These are phyloP conservation scores for Sminthurinus signatus DNA, from an alignment of 1,140 invertebrate species.

Conservation along the genomic window DNA sequence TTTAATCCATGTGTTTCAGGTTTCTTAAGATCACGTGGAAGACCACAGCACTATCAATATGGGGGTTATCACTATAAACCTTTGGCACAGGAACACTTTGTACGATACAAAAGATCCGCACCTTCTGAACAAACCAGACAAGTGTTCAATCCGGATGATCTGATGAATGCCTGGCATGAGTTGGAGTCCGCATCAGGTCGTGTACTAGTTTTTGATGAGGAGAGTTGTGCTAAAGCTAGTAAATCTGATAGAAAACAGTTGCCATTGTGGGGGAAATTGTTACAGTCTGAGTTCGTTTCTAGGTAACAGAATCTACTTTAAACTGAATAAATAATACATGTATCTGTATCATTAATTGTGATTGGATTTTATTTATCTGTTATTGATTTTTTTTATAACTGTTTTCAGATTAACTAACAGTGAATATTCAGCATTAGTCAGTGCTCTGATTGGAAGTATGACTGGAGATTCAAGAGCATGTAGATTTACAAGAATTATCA, in stretches of 20 bases:
- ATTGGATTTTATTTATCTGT: neutral
- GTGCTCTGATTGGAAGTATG: neutral
- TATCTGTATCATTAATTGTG: neutral
- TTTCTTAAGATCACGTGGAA: too few species aligned
- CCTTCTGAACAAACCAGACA: neutral
- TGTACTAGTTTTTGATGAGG: slow-evolving; percentile 2
- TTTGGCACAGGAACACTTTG: too few species aligned
- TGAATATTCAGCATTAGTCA: slow-evolving; percentile 5
- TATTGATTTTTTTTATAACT: neutral
- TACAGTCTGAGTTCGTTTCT: neutral
- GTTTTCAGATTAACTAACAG: neutral
- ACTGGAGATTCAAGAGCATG: slow-evolving; percentile 1
- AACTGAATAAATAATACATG: neutral
- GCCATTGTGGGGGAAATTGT: slow-evolving; percentile 4
- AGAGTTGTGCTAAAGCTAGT: neutral
- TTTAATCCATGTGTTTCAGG: too few species aligned
- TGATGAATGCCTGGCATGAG: neutral
- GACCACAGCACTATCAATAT: too few species aligned
- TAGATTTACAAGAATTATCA: neutral
- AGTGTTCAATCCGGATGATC: neutral
- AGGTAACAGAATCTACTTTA: slow-evolving; percentile 2
- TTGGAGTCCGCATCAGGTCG: neutral
- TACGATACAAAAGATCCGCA: neutral
- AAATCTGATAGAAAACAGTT: neutral
- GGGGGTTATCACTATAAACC: too few species aligned